Evolutionary conservation across 2,797 vertebrate genomes (phyloP).

Genomic region (Spheniscus humboldti): DNA sequence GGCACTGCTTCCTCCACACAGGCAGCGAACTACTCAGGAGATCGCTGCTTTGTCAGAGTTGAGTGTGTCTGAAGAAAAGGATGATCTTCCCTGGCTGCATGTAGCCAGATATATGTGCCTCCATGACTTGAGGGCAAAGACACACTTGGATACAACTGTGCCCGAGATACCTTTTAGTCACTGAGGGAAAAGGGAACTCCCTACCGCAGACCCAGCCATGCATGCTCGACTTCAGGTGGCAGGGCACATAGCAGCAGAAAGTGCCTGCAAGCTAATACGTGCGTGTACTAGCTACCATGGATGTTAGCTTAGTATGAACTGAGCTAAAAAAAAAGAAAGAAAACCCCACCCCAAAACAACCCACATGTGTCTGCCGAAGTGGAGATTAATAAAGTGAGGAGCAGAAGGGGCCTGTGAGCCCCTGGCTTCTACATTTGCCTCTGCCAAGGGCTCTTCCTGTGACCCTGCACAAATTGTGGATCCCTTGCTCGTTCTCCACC

Average conservation of each 20-base stretch:
- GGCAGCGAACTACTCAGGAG: background rate
- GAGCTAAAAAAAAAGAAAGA: background rate
- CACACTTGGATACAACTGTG: fast-evolving
- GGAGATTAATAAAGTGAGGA: background rate
- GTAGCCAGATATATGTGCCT: background rate
- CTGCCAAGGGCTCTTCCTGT: background rate
- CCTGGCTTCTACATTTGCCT: background rate
- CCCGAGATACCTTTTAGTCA: background rate
- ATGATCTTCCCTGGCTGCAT: background rate
- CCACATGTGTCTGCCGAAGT: background rate
- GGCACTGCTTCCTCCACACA: background rate
- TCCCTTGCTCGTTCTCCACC: background rate
- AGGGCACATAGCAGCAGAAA: background rate
- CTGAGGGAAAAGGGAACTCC: background rate
- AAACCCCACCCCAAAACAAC: background rate
- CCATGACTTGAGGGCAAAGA: background rate
- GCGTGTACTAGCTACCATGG: background rate
- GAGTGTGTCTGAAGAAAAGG: background rate
- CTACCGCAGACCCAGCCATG: fast-evolving
- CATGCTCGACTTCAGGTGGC: background rate
- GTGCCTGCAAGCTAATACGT: background rate
- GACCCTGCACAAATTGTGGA: background rate
- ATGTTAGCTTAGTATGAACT: background rate
- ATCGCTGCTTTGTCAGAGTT: background rate
- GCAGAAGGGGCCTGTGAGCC: background rate